A percentile compares a stretch with the other conserved stretches of the same genome.
These are phyloP conservation scores for Myiotriccus ornatus DNA, from an alignment of 2,797 vertebrate species.

Conservation along the genomic window DNA sequence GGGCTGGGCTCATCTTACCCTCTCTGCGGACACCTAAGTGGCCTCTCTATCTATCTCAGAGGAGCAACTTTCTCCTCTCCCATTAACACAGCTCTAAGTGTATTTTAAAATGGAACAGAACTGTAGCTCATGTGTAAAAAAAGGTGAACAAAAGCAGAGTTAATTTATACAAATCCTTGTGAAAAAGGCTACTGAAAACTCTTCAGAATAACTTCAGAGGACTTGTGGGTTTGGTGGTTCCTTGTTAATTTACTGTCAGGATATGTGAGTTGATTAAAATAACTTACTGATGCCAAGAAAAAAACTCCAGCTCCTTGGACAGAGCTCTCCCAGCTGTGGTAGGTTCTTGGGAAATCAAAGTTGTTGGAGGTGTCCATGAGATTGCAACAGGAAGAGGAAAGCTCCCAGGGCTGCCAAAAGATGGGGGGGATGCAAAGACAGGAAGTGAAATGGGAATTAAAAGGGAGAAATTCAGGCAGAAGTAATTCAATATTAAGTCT, in stretches of 20 bases:
- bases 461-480: background rate
- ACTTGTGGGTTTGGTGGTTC: background rate
- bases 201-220: background rate
- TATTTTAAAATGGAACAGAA: background rate
- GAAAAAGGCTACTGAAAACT: background rate
- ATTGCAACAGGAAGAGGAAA: background rate
- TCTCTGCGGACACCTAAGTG: background rate
- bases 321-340: background rate
- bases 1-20: background rate
- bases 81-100: conserved; percentile 4
- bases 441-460: background rate
- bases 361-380: accelerated
- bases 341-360: background rate
- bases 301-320: background rate
- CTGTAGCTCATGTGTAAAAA: background rate
- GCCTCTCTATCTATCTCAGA: background rate
- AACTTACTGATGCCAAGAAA: background rate
- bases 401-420: background rate
- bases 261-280: background rate
- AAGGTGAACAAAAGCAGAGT: background rate
- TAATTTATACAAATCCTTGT: background rate
- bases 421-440: background rate
- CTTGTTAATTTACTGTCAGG: background rate
- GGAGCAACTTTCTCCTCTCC: background rate
- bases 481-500: background rate